phyloP scores from a whole-genome alignment of 2,888 invertebrate genomes.

The Diplazon laetatorius region DNA sequence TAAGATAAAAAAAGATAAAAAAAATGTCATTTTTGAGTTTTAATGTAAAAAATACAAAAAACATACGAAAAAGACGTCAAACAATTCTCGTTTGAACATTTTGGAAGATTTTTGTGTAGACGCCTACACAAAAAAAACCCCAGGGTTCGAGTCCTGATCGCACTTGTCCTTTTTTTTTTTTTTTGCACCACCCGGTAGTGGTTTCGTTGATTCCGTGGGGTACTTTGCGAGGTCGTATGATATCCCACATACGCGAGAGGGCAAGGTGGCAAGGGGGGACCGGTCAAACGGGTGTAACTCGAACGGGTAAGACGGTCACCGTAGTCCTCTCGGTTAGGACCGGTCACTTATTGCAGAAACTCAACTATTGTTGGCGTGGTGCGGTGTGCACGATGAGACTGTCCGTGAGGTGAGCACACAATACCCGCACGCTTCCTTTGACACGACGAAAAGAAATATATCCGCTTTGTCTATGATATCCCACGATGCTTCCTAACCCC shows the following conservation, averaged over 20 bases:
- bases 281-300: constrained; percentile 78
- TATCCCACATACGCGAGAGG: constrained; percentile 21
- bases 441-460: constrained; percentile 78
- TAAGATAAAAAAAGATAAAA: too few species aligned
- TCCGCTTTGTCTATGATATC: constrained; percentile 77
- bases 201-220: constrained; percentile 38
- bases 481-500: constrained; percentile 67
- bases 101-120: too few species aligned
- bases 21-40: too few species aligned
- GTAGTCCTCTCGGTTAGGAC: constrained; percentile 42
- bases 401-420: constrained; percentile 64
- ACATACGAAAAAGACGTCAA: too few species aligned
- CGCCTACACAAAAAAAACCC: too few species aligned
- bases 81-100: too few species aligned
- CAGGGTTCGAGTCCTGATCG: too few species aligned
- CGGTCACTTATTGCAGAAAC: constrained; percentile 61
- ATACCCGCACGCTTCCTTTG: constrained; percentile 76
- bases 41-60: too few species aligned
- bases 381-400: constrained; percentile 46
- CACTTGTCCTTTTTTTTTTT: background rate
- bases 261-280: constrained; percentile 62
- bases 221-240: constrained; percentile 32
- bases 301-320: constrained; percentile 66
- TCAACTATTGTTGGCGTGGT: constrained; percentile 58
- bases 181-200: background rate